phyloP scores from a whole-genome alignment of 2,113 vertebrate genomes.

The Haemorhous mexicanus region DNA sequence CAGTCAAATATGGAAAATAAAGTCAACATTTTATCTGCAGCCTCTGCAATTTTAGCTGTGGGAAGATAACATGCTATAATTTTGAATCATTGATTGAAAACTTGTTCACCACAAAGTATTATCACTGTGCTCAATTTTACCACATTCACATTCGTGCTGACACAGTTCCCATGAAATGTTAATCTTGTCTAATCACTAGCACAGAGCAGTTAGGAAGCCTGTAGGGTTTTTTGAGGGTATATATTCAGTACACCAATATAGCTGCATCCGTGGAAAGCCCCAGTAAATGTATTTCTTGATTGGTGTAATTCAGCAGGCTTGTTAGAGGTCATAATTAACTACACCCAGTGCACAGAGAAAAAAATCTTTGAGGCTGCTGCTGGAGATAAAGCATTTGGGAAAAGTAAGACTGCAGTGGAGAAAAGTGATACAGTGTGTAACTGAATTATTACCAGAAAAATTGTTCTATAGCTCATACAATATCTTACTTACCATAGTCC shows the following conservation, averaged over 20 bases:
- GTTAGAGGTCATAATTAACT: not conserved
- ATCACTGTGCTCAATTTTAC: constrained; percentile 8
- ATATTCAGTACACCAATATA: not conserved
- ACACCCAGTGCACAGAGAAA: not conserved
- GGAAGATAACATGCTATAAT: constrained; percentile 17
- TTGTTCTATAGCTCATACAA: not conserved
- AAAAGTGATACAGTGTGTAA: not conserved
- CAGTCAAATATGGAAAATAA: constrained; percentile 23
- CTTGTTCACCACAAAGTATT: constrained; percentile 26
- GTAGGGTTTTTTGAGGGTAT: not conserved
- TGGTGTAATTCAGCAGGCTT: not conserved
- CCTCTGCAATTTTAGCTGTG: constrained; percentile 17
- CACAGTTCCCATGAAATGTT: constrained; percentile 17
- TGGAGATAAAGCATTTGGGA: not conserved
- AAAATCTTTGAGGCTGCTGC: not conserved
- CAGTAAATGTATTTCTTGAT: not conserved
- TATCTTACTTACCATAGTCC: not conserved
- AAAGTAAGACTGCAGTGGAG: not conserved
- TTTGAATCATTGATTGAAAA: constrained; percentile 45
- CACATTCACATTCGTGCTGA: constrained; percentile 49
- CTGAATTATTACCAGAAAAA: not conserved
- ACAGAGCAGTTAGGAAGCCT: constrained; percentile 1
- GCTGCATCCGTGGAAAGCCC: not conserved
- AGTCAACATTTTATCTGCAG: constrained; percentile 35
- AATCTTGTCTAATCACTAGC: constrained; percentile 33